Percentiles rank a stretch among this genome's conserved stretches.
phyloP scores from a whole-genome alignment of 2,797 vertebrate species.

The Tolypeutes matacus region DNA sequence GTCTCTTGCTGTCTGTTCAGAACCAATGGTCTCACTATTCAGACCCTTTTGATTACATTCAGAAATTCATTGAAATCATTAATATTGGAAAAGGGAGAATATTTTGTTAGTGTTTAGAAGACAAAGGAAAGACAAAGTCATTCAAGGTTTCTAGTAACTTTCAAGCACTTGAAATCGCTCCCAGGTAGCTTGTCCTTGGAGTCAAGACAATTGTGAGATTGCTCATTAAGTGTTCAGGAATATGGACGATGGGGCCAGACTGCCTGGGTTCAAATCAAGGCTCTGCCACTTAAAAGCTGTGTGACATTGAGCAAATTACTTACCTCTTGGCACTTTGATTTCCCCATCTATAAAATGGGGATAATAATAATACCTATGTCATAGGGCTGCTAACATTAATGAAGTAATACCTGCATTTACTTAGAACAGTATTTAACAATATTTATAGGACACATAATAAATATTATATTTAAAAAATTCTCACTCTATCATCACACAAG shows the following conservation, averaged over 20 bases:
- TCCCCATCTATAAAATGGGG: neutral
- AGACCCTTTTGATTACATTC: neutral
- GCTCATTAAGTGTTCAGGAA: neutral
- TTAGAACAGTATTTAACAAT: neutral
- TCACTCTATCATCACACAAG: neutral
- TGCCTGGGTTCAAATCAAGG: neutral
- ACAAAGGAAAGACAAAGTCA: neutral
- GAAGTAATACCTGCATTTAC: neutral
- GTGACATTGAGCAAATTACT: neutral
- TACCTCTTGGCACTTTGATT: neutral
- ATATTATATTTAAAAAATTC: neutral
- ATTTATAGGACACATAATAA: neutral
- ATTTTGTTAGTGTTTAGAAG: constrained; percentile 46
- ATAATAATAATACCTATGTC: neutral
- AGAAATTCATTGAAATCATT: constrained; percentile 39
- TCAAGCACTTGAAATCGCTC: neutral
- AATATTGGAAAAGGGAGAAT: neutral
- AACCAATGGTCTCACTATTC: neutral
- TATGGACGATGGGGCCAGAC: neutral
- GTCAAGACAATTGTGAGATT: neutral
- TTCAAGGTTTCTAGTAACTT: constrained; percentile 18
- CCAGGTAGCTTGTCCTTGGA: neutral
- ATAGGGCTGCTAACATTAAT: neutral
- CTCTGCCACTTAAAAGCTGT: neutral
- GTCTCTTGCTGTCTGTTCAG: neutral